These are phyloP conservation scores for Liodrosophila aerea DNA, from an alignment of 2,888 invertebrate genomes.

Conservation along the genomic window DNA sequence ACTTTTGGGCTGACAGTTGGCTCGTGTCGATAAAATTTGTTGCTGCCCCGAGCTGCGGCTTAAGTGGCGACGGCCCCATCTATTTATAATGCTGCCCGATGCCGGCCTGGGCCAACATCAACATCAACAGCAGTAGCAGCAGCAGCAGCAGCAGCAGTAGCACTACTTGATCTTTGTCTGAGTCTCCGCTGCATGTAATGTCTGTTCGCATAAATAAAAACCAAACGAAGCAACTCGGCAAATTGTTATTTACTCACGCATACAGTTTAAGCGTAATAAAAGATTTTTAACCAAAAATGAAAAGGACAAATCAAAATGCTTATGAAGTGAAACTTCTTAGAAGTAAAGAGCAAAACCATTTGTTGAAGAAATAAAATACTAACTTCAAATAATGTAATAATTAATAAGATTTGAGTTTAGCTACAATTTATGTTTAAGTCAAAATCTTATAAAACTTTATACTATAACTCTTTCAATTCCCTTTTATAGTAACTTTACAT, in stretches of 20 bases:
- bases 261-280: constrained; percentile 21
- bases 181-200: constrained; percentile 25
- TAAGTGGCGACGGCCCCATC: constrained; percentile 59
- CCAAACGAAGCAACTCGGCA: constrained; percentile 28
- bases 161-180: constrained; percentile 53
- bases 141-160: constrained; percentile 22
- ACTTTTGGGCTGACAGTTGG: constrained; percentile 64
- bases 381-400: no score
- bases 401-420: no score
- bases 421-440: no score
- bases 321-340: no score
- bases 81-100: constrained; percentile 59
- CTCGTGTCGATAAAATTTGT: constrained; percentile 74
- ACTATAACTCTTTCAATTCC: no score
- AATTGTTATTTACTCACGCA: constrained; percentile 21
- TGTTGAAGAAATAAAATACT: no score
- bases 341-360: no score
- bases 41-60: constrained; percentile 55
- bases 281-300: constrained; percentile 20
- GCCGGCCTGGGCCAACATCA: constrained; percentile 37
- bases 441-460: no score
- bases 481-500: no score
- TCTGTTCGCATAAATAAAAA: constrained; percentile 55
- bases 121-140: constrained; percentile 27
- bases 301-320: not conserved